Percentiles rank a stretch among this genome's conserved stretches.
Conservation (phyloP, 2,113 vertebrate genomes). For the Illadopsis cleaveri region DNA sequence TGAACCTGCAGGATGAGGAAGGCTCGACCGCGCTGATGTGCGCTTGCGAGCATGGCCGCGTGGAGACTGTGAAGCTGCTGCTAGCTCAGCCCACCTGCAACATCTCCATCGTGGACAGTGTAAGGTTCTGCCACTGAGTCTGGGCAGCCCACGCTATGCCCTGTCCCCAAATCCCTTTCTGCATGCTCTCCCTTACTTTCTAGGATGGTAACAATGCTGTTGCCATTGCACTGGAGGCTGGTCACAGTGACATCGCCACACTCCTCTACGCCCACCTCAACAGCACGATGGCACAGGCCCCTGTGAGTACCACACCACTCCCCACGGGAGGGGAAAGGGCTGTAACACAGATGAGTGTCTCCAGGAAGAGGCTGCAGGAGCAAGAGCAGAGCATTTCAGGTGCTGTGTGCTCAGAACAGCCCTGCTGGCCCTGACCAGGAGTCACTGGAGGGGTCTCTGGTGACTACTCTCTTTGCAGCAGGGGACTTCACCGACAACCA, state of each 20-base stretch:
- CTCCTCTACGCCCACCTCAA: constrained; percentile 87
- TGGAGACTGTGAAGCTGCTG: constrained; percentile 86
- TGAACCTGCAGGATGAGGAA: constrained; percentile 91
- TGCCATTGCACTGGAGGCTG: constrained; percentile 88
- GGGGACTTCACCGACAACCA: not conserved
- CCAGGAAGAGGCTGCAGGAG: not conserved
- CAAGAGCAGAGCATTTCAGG: not conserved
- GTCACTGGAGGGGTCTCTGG: not conserved
- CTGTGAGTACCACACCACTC: constrained; percentile 70
- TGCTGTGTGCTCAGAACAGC: not conserved
- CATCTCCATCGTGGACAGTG: constrained; percentile 85
- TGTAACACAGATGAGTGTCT: not conserved
- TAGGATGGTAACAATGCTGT: constrained; percentile 93
- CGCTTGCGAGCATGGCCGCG: constrained; percentile 88
- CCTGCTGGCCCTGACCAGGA: not conserved
- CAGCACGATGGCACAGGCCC: constrained; percentile 49
- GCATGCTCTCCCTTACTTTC: not conserved
- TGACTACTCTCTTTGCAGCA: constrained; percentile 4
- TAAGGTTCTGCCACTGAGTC: constrained; percentile 61
- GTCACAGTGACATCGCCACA: constrained; percentile 89
- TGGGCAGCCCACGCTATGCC: accelerated
- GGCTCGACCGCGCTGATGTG: constrained; percentile 97
- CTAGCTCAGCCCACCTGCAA: constrained; percentile 87
- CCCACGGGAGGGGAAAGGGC: not conserved
- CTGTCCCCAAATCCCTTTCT: not conserved